phyloP scores from a whole-genome alignment of 2,113 vertebrate species.

The Indicator indicator region DNA sequence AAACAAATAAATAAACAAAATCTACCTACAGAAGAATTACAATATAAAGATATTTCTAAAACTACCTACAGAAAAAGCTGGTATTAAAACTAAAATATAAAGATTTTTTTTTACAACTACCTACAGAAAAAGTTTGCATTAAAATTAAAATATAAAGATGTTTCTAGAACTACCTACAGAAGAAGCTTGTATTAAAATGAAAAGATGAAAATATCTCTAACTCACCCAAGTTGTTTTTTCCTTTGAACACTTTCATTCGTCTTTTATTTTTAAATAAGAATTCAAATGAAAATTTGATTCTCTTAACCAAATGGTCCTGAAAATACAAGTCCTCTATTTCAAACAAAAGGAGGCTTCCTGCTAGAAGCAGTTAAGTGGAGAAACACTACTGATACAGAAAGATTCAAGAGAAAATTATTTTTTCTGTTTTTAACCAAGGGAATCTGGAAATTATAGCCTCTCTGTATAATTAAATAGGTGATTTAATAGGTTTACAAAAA shows the following conservation, averaged over 20 bases:
- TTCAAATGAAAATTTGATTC: background rate
- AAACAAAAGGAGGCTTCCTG: background rate
- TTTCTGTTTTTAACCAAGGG: background rate
- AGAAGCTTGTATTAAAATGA: background rate
- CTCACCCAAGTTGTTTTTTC: background rate
- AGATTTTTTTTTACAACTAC: background rate
- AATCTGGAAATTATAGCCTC: background rate
- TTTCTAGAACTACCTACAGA: background rate
- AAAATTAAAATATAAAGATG: background rate
- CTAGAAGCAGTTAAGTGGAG: background rate
- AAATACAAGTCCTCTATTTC: background rate
- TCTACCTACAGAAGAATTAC: no score
- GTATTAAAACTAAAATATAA: background rate
- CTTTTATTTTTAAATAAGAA: background rate
- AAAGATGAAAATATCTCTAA: background rate
- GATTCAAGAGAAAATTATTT: background rate
- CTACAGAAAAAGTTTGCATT: background rate
- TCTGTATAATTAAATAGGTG: background rate
- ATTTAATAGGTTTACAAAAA: background rate
- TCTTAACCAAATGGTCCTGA: background rate
- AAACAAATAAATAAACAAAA: background rate
- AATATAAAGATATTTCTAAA: no score
- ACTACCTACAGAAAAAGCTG: background rate
- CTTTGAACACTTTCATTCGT: accelerated
- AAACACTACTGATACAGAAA: background rate